Evolutionary conservation across 2,888 invertebrate genomes (phyloP).

Genomic region (Eupithecia vulgata): DNA sequence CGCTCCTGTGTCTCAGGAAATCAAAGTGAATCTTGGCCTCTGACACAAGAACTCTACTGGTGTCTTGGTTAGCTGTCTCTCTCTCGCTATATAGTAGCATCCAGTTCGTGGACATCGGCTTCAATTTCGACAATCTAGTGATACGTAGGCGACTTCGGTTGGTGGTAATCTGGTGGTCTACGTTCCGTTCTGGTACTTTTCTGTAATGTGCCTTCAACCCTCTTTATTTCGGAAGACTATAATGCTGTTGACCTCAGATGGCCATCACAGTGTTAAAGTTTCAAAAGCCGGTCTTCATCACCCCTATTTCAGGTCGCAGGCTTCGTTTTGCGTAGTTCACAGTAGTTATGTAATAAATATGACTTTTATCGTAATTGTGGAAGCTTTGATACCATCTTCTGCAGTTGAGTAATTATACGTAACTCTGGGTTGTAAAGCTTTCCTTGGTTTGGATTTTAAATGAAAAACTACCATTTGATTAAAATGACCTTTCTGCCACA

Average conservation of each 20-base stretch:
- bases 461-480: background rate
- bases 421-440: background rate
- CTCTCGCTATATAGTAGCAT: background rate
- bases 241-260: too few species aligned
- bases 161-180: background rate
- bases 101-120: background rate
- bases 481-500: background rate
- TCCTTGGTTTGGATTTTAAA: background rate
- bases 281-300: slow-evolving; percentile 5
- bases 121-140: background rate
- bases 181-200: background rate
- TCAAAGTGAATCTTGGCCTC: background rate
- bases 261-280: background rate
- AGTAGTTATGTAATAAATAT: slow-evolving; percentile 34
- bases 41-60: background rate
- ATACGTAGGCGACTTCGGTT: background rate
- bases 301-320: slow-evolving; percentile 20
- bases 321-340: slow-evolving; percentile 32
- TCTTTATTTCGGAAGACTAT: too few species aligned
- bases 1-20: background rate
- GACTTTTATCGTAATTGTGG: slow-evolving; percentile 33
- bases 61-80: background rate
- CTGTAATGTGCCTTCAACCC: background rate
- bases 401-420: slow-evolving; percentile 23
- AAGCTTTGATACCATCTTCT: slow-evolving; percentile 26